Conservation (phyloP, 2,113 vertebrate species). For the Petrocephalus zakoni region DNA sequence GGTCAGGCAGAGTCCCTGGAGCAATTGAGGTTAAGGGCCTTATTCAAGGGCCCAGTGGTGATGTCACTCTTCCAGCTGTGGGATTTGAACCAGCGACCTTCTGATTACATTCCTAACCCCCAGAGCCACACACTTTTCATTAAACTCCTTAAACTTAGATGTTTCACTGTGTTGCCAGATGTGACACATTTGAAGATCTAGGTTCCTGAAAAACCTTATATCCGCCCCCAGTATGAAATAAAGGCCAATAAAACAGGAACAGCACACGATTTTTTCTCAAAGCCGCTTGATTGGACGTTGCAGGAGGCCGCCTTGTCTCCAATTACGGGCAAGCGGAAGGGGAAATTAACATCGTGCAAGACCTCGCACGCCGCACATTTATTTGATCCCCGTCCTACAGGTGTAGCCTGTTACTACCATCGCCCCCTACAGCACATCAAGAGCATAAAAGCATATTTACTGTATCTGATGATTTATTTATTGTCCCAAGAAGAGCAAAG, state of each 20-base stretch:
- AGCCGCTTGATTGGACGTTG: not conserved
- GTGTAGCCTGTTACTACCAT: not conserved
- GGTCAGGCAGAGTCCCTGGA: not conserved
- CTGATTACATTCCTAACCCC: not conserved
- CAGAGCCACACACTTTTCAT: not conserved
- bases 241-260: not conserved
- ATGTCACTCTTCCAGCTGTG: not conserved
- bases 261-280: not conserved
- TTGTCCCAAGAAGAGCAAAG: not conserved
- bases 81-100: not conserved
- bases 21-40: not conserved
- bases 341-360: not conserved
- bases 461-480: constrained; percentile 1
- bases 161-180: not conserved
- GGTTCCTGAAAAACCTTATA: not conserved
- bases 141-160: not conserved
- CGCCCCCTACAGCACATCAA: not conserved
- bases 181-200: not conserved
- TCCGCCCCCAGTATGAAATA: not conserved
- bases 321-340: not conserved
- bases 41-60: not conserved
- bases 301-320: not conserved
- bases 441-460: not conserved
- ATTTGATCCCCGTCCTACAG: constrained; percentile 11
- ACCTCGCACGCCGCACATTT: not conserved